Evolutionary conservation across 2,797 vertebrate genomes (phyloP), one percentile per base, ranked within the genome.

Genomic region (Fratercula arctica): DNA sequence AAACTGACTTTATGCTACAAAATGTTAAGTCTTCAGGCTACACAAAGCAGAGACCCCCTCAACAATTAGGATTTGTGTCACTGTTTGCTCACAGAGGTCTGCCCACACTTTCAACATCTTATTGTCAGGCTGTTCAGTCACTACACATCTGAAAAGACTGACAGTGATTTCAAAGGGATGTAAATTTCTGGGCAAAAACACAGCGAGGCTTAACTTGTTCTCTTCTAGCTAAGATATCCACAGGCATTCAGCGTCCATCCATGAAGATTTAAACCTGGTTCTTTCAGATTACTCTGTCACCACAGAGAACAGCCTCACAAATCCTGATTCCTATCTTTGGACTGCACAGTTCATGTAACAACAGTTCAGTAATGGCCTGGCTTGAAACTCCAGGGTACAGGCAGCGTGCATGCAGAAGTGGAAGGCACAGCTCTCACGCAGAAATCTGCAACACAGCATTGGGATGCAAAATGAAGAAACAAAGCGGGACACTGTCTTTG

Each of bases 321-420:
- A 76, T 66, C 43, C 14, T 2, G 3, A 45, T 48, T 81, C 15
- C n/a, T 21, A 3, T 39, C 19, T 72, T 28, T 28, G 45, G 60
- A 63, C 78, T 33, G n/a, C 8, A 43, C 14, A 84, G 59, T 25
- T 73, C 48, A 16, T 1, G 2, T 24, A 51, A 70, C 28, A 80
- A 53, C 45, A 84, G 24, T 16, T 76, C 46, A 63, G 33, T 29
- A 45, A 50, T 0, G 17, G 66, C 23, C 25, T 9, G 28, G 16
- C 74, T 70, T 73, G 26, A 56, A 76, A 83, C 70, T 61, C 43
- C 5, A 6, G 15, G 21, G 41, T 31, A 13, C 26, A 50, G 26
- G 19, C 18, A 61, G n/a, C 0, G 13, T 20, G 39, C 3, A 4
- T 0, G 13, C 51, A 43, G 29, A 37, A 33, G 26, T 0, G 14